Evolutionary conservation across 1,140 invertebrate species (phyloP).

Genomic region (Hylaeus volcanicus): DNA sequence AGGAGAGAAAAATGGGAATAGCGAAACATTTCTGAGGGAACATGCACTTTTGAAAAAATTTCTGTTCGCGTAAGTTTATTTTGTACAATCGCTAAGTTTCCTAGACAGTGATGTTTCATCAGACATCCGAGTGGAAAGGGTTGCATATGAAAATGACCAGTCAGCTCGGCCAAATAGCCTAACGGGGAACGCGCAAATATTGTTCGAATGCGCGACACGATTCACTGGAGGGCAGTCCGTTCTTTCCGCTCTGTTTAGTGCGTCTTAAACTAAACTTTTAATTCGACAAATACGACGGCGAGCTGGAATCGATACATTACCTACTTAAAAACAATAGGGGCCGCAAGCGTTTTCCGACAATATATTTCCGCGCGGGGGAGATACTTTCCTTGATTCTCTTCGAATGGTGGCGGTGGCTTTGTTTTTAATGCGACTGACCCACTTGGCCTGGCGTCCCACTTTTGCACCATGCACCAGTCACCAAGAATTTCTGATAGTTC

Average conservation of each 20-base stretch:
- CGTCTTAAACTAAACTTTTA: conserved; percentile 51
- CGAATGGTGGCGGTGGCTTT: conserved; percentile 64
- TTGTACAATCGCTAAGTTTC: too few species aligned
- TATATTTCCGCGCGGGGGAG: conserved; percentile 55
- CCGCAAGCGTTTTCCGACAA: conserved; percentile 63
- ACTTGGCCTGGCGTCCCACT: conserved; percentile 61
- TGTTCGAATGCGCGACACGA: conserved; percentile 4
- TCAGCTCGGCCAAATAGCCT: too few species aligned
- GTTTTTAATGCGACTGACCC: conserved; percentile 68
- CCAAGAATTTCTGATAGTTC: conserved; percentile 48
- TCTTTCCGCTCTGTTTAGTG: conserved; percentile 31
- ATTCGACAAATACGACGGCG: conserved; percentile 59
- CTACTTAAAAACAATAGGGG: conserved; percentile 66
- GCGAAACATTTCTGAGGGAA: too few species aligned
- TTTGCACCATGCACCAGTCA: conserved; percentile 46
- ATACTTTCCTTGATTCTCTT: conserved; percentile 66
- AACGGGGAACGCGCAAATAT: neutral
- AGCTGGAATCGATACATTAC: conserved; percentile 56
- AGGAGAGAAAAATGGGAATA: too few species aligned
- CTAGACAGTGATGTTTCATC: too few species aligned
- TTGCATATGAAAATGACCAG: too few species aligned
- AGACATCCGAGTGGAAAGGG: too few species aligned
- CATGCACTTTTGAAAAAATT: too few species aligned
- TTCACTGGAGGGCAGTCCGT: neutral
- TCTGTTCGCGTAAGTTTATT: too few species aligned